Percentiles rank a stretch among this genome's conserved stretches.
These are phyloP conservation scores for Chymomyza fuscimana DNA, from an alignment of 2,888 invertebrate species.

Conservation along the genomic window DNA sequence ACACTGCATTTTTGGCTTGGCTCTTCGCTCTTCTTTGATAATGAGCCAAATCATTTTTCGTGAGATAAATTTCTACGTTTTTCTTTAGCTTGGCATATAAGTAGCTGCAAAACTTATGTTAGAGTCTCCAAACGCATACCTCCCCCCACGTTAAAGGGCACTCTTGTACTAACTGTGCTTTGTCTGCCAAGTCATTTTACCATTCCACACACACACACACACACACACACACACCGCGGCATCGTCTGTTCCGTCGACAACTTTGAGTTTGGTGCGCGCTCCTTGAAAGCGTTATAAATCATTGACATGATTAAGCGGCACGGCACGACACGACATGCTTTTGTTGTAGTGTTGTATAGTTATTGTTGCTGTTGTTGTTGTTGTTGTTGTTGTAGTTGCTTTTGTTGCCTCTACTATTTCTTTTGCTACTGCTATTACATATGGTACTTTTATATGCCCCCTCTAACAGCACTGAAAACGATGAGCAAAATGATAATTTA, in stretches of 20 bases:
- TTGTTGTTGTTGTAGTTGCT: constrained; percentile 19
- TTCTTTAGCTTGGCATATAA: constrained; percentile 52
- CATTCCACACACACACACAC: not conserved
- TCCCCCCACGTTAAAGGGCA: not conserved
- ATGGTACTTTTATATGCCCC: not conserved
- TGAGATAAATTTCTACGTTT: constrained; percentile 67
- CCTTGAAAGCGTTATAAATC: constrained; percentile 76
- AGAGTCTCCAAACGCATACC: constrained; percentile 32
- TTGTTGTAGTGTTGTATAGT: constrained; percentile 45
- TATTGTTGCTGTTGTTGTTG: constrained; percentile 3
- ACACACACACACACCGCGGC: not conserved
- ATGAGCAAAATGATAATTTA: constrained; percentile 65
- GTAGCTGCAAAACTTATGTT: constrained; percentile 69
- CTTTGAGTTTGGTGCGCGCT: constrained; percentile 67
- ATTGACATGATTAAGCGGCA: constrained; percentile 74
- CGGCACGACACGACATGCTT: constrained; percentile 71
- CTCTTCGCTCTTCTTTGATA: constrained; percentile 66
- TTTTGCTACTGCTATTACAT: not conserved
- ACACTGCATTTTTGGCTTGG: not conserved
- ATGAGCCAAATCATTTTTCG: constrained; percentile 74
- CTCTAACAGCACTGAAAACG: too few species aligned
- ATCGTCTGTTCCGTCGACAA: constrained; percentile 61
- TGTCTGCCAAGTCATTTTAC: constrained; percentile 65
- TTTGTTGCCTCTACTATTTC: not conserved
- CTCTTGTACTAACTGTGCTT: constrained; percentile 7